phyloP scores from a whole-genome alignment of 2,797 vertebrate species.

The Tragelaphus eurycerus region DNA sequence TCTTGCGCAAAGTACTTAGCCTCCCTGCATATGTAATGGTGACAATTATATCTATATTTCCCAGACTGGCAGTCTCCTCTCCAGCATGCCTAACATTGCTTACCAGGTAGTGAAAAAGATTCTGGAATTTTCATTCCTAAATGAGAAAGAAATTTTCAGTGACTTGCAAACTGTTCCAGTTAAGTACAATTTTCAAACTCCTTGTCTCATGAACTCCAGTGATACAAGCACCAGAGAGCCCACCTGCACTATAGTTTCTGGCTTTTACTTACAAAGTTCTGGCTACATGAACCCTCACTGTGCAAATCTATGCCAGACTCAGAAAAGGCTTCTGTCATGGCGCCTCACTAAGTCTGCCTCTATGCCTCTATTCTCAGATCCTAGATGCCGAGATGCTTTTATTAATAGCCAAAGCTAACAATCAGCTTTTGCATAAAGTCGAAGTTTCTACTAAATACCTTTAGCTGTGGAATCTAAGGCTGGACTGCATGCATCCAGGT shows the following conservation, averaged over 20 bases:
- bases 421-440: neutral
- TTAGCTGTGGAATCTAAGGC: neutral
- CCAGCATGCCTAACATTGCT: neutral
- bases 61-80: neutral
- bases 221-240: neutral
- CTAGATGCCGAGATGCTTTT: neutral
- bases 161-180: neutral
- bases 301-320: neutral
- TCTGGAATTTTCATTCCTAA: slow-evolving; percentile 44
- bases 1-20: neutral
- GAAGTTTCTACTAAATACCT: neutral
- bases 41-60: neutral
- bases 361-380: neutral
- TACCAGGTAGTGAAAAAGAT: slow-evolving; percentile 36
- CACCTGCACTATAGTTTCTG: neutral
- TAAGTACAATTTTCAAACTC: neutral
- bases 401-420: neutral
- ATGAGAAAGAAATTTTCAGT: slow-evolving; percentile 24
- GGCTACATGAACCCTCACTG: neutral
- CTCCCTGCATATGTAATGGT: neutral
- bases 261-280: neutral
- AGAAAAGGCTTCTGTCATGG: neutral
- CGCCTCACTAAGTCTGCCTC: neutral
- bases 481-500: neutral
- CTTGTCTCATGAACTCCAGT: neutral